These are phyloP conservation scores for Nemopilema nomurai DNA, from an alignment of 30 jellyfish, hydroid and myxozoan species.

Conservation along the genomic window DNA sequence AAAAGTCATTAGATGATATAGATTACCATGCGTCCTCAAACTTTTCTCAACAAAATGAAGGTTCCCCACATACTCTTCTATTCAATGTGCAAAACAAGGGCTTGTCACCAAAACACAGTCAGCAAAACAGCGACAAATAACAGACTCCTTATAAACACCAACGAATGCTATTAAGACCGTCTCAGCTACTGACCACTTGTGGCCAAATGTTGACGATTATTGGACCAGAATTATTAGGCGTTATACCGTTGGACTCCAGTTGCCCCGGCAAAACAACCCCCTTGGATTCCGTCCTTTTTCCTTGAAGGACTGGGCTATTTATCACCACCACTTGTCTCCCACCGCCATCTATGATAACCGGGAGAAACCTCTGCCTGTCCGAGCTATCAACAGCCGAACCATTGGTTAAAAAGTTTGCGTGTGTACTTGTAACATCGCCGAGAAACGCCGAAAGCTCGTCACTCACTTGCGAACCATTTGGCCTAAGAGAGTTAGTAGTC, in stretches of 20 bases:
- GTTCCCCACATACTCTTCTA: too few relatives aligned
- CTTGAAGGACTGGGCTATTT: constrained; percentile 54
- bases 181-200: constrained; percentile 26
- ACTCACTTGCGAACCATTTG: not conserved
- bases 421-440: not conserved
- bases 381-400: not conserved
- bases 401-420: not conserved
- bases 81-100: too few relatives aligned
- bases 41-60: too few relatives aligned
- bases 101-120: too few relatives aligned
- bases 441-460: not conserved
- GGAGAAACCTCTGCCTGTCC: constrained; percentile 31
- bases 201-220: constrained; percentile 67
- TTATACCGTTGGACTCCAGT: constrained; percentile 11
- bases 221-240: constrained; percentile 35
- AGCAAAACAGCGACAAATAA: too few relatives aligned
- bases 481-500: not conserved
- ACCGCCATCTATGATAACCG: constrained; percentile 59
- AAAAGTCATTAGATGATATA: too few relatives aligned
- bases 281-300: constrained; percentile 8
- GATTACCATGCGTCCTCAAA: too few relatives aligned
- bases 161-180: too few relatives aligned
- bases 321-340: constrained; percentile 78
- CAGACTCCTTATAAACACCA: too few relatives aligned
- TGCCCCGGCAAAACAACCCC: constrained; percentile 23